These are phyloP conservation scores for Leontopithecus rosalia DNA, from an alignment of 2,797 vertebrate genomes.

Conservation along the genomic window DNA sequence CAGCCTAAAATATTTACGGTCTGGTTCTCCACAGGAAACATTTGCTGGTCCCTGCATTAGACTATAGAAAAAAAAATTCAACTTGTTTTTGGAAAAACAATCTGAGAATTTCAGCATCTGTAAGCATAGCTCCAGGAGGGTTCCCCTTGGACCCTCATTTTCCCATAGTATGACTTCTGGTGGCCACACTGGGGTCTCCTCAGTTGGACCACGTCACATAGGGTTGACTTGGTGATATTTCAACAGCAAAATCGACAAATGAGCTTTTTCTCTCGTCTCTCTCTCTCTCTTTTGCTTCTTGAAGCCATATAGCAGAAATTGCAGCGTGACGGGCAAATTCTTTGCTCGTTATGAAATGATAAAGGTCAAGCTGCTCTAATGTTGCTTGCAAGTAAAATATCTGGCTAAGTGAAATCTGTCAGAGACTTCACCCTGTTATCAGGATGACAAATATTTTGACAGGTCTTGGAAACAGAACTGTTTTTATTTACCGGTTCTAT, in stretches of 20 bases:
- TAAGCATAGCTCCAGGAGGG: not conserved
- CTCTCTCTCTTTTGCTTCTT: not conserved
- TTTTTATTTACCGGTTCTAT: slow-evolving; percentile 19
- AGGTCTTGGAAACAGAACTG: not conserved
- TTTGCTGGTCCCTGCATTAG: not conserved
- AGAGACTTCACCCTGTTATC: not conserved
- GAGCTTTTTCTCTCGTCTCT: not conserved
- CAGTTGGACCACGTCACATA: accelerated
- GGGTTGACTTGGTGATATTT: slow-evolving; percentile 55
- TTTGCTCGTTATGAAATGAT: not conserved
- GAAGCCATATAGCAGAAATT: slow-evolving; percentile 43
- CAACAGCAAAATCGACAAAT: not conserved
- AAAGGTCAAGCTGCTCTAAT: slow-evolving; percentile 72
- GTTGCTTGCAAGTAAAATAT: slow-evolving; percentile 67
- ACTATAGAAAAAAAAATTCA: not conserved
- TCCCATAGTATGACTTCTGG: not conserved
- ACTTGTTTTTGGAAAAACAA: not conserved
- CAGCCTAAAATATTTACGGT: accelerated
- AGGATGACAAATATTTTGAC: slow-evolving; percentile 58
- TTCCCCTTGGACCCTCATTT: not conserved
- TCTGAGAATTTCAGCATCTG: not conserved
- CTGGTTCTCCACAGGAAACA: accelerated
- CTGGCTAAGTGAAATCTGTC: slow-evolving; percentile 7
- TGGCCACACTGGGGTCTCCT: not conserved
- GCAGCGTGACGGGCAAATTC: slow-evolving; percentile 13